Conservation (phyloP, 2,113 vertebrate species). For the Oryzias javanicus region DNA sequence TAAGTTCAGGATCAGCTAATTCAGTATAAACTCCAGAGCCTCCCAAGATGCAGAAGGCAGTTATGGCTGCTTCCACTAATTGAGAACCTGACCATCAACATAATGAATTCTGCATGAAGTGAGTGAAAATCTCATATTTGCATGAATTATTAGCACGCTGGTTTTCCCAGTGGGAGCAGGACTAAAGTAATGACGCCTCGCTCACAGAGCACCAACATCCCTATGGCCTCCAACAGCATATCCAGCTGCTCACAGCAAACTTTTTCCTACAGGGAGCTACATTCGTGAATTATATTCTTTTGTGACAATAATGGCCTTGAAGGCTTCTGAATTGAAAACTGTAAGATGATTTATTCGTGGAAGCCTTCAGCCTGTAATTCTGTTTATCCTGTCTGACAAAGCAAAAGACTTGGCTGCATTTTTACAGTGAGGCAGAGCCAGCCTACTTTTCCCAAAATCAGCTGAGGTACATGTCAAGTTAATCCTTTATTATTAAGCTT, state of each 20-base stretch:
- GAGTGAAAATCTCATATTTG: conserved; percentile 70
- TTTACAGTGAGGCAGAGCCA: conserved; percentile 5
- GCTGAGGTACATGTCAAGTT: conserved; percentile 18
- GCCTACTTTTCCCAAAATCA: conserved; percentile 10
- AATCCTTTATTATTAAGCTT: conserved; percentile 53
- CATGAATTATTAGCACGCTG: conserved; percentile 63
- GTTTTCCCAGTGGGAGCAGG: conserved; percentile 24
- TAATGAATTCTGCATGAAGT: conserved; percentile 61
- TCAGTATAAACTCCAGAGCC: conserved; percentile 12
- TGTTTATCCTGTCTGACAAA: not conserved
- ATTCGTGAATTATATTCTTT: not conserved
- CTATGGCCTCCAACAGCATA: not conserved
- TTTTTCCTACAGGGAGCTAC: no score
- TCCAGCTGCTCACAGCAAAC: not conserved
- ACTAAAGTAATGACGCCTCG: conserved; percentile 9
- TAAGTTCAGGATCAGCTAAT: conserved; percentile 35
- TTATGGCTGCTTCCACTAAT: conserved; percentile 33
- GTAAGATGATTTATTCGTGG: conserved; percentile 4
- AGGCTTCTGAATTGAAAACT: not conserved
- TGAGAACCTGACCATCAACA: conserved; percentile 48
- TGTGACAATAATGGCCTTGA: not conserved
- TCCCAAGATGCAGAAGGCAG: conserved; percentile 2
- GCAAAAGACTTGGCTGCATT: conserved; percentile 19
- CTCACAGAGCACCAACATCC: not conserved
- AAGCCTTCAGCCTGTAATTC: conserved; percentile 1